phyloP scores from a whole-genome alignment of 2,113 vertebrate genomes.

The Candoia aspera region DNA sequence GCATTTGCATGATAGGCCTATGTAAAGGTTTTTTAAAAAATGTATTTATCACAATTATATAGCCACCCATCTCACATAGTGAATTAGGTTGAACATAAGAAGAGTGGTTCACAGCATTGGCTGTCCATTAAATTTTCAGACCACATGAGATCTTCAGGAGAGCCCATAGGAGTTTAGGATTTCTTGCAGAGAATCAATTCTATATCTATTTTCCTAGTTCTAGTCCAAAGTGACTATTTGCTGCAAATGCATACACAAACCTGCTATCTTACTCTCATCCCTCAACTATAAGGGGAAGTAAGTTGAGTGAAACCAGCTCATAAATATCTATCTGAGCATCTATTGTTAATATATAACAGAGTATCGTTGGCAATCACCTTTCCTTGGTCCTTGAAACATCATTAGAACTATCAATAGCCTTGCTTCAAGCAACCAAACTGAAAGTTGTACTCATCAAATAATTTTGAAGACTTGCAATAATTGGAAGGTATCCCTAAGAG shows the following conservation, averaged over 20 bases:
- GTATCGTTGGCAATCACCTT: background rate
- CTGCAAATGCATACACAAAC: background rate
- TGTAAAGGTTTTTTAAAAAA: background rate
- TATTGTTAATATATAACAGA: background rate
- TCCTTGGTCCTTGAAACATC: background rate
- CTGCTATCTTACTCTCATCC: background rate
- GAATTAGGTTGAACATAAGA: background rate
- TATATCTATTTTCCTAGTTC: background rate
- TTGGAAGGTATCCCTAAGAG: background rate
- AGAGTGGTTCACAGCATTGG: background rate
- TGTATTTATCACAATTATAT: background rate
- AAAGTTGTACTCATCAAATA: background rate
- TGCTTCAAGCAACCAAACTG: background rate
- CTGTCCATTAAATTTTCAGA: background rate
- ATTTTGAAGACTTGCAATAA: background rate
- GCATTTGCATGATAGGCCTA: background rate
- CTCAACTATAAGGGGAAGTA: background rate
- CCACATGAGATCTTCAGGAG: background rate
- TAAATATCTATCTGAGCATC: background rate
- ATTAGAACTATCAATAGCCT: background rate
- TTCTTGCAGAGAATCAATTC: background rate
- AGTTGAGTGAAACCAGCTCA: background rate
- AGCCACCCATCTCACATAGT: background rate
- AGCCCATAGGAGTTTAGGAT: background rate
- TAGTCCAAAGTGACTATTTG: background rate